These are phyloP conservation scores for Nyleta sp. DNA, from an alignment of 2,888 invertebrate genomes.

Conservation along the genomic window DNA sequence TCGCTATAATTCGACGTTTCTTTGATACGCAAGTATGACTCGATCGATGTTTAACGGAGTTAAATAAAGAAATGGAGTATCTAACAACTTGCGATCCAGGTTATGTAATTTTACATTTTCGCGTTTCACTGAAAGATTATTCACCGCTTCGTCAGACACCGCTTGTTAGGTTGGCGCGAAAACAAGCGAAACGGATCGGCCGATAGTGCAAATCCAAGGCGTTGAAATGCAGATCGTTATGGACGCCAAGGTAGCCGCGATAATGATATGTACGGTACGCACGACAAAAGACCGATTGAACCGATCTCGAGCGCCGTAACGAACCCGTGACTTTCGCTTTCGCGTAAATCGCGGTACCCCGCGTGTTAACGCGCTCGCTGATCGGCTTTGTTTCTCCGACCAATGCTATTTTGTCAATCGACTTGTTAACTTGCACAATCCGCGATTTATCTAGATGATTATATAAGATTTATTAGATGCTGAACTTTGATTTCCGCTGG, in stretches of 20 bases:
- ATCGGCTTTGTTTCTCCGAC: slow-evolving; percentile 45
- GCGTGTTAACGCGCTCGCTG: slow-evolving; percentile 50
- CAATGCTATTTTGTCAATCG: slow-evolving; percentile 53
- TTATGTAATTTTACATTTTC: not conserved
- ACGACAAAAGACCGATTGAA: slow-evolving; percentile 52
- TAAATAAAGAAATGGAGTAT: too few relatives aligned
- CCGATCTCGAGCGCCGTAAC: slow-evolving; percentile 48
- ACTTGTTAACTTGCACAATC: slow-evolving; percentile 45
- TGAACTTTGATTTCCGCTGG: slow-evolving; percentile 12
- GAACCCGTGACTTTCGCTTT: slow-evolving; percentile 56
- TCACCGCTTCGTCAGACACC: slow-evolving; percentile 29
- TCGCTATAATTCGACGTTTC: too few relatives aligned
- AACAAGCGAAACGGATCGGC: slow-evolving; percentile 41
- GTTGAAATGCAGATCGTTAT: slow-evolving; percentile 53
- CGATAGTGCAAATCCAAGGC: slow-evolving; percentile 28
- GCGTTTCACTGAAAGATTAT: slow-evolving; percentile 3
- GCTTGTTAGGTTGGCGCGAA: slow-evolving; percentile 29
- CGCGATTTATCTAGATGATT: slow-evolving; percentile 40
- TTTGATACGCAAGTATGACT: too few relatives aligned
- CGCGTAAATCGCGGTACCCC: slow-evolving; percentile 48
- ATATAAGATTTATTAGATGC: slow-evolving; percentile 30
- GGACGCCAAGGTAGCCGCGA: slow-evolving; percentile 35
- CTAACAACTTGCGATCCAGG: too few relatives aligned
- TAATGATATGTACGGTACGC: slow-evolving; percentile 54
- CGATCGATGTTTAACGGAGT: too few relatives aligned